These are phyloP conservation scores for Helicolenus hilgendorfi DNA, from an alignment of 2,797 vertebrate genomes.

Conservation along the genomic window DNA sequence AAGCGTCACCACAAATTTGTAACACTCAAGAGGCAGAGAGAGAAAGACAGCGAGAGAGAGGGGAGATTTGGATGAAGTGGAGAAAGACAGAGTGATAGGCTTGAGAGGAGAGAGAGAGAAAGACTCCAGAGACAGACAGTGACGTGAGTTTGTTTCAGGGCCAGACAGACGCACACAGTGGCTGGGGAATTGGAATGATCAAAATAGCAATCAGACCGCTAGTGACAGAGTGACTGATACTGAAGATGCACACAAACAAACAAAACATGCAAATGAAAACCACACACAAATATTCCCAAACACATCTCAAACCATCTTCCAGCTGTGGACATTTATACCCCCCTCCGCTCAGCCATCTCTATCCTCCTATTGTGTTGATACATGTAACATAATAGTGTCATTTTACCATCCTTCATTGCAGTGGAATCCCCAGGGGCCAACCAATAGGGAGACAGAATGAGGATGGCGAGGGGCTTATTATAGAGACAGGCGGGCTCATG, in stretches of 20 bases:
- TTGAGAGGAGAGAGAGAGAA: neutral
- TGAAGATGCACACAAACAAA: slow-evolving; percentile 6
- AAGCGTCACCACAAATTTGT: neutral
- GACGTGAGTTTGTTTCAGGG: slow-evolving; percentile 9
- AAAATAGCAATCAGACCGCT: slow-evolving; percentile 52
- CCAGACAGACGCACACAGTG: neutral
- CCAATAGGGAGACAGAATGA: neutral
- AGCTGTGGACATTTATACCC: neutral
- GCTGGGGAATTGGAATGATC: slow-evolving; percentile 31
- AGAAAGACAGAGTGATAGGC: neutral
- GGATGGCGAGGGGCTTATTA: slow-evolving; percentile 1
- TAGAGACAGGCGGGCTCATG: neutral
- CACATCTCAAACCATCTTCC: neutral
- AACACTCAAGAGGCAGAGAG: neutral
- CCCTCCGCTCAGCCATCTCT: neutral
- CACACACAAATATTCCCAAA: neutral
- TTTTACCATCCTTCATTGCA: neutral
- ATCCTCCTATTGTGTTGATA: slow-evolving; percentile 5
- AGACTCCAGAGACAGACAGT: neutral
- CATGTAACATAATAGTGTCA: slow-evolving; percentile 13
- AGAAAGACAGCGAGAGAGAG: neutral
- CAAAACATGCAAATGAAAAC: slow-evolving; percentile 5
- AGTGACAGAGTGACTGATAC: slow-evolving; percentile 30
- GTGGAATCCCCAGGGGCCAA: neutral
- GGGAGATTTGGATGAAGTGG: neutral